Percentiles rank a stretch among this genome's conserved stretches.
These are phyloP conservation scores for Verasper variegatus DNA, from an alignment of 2,113 vertebrate genomes.

Conservation along the genomic window DNA sequence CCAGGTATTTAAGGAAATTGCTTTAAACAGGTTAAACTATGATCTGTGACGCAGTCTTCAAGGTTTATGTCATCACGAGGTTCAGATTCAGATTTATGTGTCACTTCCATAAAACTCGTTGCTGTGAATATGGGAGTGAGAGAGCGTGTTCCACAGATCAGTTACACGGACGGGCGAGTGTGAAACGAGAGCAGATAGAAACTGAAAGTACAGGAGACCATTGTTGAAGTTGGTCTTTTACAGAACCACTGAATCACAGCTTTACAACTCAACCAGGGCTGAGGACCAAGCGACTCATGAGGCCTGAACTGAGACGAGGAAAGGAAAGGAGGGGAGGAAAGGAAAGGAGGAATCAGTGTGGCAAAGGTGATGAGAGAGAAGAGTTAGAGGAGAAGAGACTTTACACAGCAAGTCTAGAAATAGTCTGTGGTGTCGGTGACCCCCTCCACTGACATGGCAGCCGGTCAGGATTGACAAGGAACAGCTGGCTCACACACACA, in stretches of 20 bases:
- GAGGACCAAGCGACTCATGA: slow-evolving; percentile 20
- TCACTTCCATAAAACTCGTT: too few relatives aligned
- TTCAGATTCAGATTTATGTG: not conserved
- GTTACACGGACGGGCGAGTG: too few relatives aligned
- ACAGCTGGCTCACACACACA: slow-evolving; percentile 74
- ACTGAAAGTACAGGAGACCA: too few relatives aligned
- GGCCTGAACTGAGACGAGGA: not conserved
- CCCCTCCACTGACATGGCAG: slow-evolving; percentile 66
- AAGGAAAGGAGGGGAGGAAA: not conserved
- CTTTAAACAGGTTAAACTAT: not conserved
- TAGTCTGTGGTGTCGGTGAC: slow-evolving; percentile 71
- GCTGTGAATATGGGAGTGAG: too few relatives aligned
- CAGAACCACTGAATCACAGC: too few relatives aligned
- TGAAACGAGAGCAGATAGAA: too few relatives aligned
- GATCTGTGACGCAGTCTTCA: not conserved
- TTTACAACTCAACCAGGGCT: not conserved
- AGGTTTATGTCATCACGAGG: not conserved
- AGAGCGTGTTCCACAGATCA: too few relatives aligned
- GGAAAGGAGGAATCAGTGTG: not conserved
- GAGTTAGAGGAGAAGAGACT: not conserved
- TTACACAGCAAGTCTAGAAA: slow-evolving; percentile 64
- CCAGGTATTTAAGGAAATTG: not conserved
- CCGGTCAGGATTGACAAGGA: slow-evolving; percentile 76
- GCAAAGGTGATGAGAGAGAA: not conserved
- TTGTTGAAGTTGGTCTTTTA: too few relatives aligned